Evolutionary conservation across 1,140 invertebrate species (phyloP).

Genomic region (Drosophila takahashii): DNA sequence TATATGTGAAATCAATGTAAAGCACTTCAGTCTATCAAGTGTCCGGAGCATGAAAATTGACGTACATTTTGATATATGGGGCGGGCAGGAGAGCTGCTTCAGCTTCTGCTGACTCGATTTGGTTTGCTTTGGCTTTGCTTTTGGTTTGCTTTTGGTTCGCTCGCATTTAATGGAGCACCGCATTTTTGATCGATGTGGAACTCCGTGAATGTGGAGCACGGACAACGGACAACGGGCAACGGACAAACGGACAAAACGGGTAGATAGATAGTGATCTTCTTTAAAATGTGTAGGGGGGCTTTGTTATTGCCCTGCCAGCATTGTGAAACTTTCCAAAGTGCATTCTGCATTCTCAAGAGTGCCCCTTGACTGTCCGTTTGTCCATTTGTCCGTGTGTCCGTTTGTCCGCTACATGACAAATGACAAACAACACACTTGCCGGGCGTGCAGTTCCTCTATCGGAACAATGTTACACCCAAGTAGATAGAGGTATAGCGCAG

Average conservation of each 20-base stretch:
- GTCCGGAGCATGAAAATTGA: slow-evolving; percentile 82
- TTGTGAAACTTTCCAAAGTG: slow-evolving; percentile 73
- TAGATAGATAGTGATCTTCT: slow-evolving; percentile 46
- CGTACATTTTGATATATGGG: slow-evolving; percentile 82
- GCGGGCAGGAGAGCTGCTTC: slow-evolving; percentile 18
- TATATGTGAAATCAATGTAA: slow-evolving; percentile 81
- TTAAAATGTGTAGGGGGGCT: slow-evolving; percentile 12
- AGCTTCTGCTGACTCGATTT: slow-evolving; percentile 9
- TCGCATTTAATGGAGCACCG: slow-evolving; percentile 5
- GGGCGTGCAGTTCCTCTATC: slow-evolving; percentile 22
- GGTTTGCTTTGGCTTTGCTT: background rate
- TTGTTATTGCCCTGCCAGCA: slow-evolving; percentile 5
- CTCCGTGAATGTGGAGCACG: slow-evolving; percentile 52
- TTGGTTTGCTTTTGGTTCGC: slow-evolving; percentile 16
- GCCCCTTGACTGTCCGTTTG: slow-evolving; percentile 6
- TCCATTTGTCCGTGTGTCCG: background rate
- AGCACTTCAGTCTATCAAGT: slow-evolving; percentile 82
- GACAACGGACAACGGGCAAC: slow-evolving; percentile 29
- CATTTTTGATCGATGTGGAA: slow-evolving; percentile 47
- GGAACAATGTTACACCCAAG: slow-evolving; percentile 41
- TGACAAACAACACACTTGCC: slow-evolving; percentile 40
- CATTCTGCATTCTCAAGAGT: slow-evolving; percentile 58
- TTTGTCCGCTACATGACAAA: slow-evolving; percentile 36
- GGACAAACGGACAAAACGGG: slow-evolving; percentile 14
- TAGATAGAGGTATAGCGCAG: slow-evolving; percentile 17